These are phyloP conservation scores for Scaeva pyrastri DNA, from an alignment of 2,888 invertebrate species.

Conservation along the genomic window DNA sequence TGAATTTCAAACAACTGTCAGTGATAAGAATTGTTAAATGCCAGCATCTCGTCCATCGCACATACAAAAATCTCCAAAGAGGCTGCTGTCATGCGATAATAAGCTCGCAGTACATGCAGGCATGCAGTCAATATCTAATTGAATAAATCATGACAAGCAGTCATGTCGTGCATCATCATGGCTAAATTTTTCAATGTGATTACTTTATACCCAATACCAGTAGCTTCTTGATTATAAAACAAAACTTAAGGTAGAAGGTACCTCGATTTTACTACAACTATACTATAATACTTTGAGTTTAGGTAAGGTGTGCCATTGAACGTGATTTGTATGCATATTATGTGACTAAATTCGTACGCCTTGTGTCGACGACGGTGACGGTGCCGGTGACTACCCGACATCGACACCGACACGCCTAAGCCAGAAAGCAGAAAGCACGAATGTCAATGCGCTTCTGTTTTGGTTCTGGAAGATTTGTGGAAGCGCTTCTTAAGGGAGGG, in stretches of 20 bases:
- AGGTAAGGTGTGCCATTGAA: constrained; percentile 63
- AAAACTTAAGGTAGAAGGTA: not conserved
- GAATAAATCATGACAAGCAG: constrained; percentile 56
- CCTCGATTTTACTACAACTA: constrained; percentile 1
- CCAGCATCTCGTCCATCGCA: not conserved
- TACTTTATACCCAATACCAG: not conserved
- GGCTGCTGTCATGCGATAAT: constrained; percentile 44
- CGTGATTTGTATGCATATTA: constrained; percentile 68
- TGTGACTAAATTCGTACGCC: constrained; percentile 53
- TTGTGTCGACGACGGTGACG: not conserved
- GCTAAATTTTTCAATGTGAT: constrained; percentile 42
- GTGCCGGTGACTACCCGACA: not conserved
- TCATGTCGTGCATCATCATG: not conserved
- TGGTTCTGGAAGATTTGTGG: not conserved
- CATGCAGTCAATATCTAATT: constrained; percentile 32
- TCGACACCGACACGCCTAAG: constrained; percentile 19
- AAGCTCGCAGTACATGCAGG: constrained; percentile 8
- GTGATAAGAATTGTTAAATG: constrained; percentile 20
- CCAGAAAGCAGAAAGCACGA: not conserved
- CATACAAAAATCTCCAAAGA: constrained; percentile 32
- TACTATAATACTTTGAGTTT: not conserved
- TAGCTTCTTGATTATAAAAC: constrained; percentile 30
- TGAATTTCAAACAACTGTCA: constrained; percentile 26
- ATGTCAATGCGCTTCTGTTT: constrained; percentile 11
- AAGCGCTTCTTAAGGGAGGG: constrained; percentile 38